Percentiles rank a stretch among this genome's conserved stretches.
Conservation (phyloP, 2,888 invertebrate genomes). For the Nycteola revayana region DNA sequence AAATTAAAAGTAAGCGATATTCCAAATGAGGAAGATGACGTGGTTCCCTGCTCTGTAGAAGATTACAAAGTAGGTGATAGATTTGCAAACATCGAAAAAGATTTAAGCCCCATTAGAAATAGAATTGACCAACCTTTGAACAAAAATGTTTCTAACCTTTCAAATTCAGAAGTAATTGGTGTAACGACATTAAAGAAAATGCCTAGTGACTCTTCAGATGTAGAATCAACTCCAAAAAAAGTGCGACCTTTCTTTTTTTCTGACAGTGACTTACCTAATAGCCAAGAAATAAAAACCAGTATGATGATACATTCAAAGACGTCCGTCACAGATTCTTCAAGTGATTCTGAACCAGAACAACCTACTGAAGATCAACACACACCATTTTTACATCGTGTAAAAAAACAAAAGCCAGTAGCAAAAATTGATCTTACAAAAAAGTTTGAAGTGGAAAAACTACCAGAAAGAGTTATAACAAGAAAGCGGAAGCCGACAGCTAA, state of each 20-base stretch:
- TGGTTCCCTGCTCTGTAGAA: conserved; percentile 42
- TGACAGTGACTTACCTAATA: conserved; percentile 59
- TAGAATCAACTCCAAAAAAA: conserved; percentile 58
- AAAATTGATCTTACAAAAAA: conserved; percentile 56
- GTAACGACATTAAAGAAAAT: conserved; percentile 33
- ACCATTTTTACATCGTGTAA: conserved; percentile 48
- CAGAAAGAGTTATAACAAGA: conserved; percentile 58
- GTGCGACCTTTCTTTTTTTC: conserved; percentile 44
- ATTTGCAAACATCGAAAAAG: conserved; percentile 30
- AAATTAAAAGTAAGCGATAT: conserved; percentile 4
- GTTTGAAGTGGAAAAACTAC: conserved; percentile 50
- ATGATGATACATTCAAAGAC: conserved; percentile 34
- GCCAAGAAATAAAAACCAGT: conserved; percentile 65
- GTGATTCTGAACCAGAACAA: conserved; percentile 59
- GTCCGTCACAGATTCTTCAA: conserved; percentile 46
- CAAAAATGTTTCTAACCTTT: conserved; percentile 37
- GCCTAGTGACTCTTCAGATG: conserved; percentile 55
- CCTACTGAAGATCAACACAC: conserved; percentile 46
- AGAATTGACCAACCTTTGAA: conserved; percentile 34
- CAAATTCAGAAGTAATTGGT: conserved; percentile 42
- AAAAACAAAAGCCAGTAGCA: conserved; percentile 36
- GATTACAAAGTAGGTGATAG: conserved; percentile 30
- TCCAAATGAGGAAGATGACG: conserved; percentile 25
- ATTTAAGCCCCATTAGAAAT: conserved; percentile 23
- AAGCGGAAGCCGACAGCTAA: conserved; percentile 61